These are phyloP conservation scores for Eupristina koningsbergeri DNA, from an alignment of 1,140 invertebrate genomes.

Conservation along the genomic window DNA sequence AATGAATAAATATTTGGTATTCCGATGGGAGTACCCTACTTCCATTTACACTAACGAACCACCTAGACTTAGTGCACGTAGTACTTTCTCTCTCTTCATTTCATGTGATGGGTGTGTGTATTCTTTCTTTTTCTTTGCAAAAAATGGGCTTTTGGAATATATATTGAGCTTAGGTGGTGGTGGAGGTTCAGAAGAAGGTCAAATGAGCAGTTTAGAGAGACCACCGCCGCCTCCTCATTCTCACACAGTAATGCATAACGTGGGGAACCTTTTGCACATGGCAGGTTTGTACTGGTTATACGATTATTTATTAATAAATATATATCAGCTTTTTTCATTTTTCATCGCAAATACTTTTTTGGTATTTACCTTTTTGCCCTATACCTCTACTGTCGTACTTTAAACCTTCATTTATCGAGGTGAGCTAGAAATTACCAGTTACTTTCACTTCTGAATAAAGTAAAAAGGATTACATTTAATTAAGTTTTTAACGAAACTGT, in stretches of 20 bases:
- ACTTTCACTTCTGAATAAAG: too few relatives aligned
- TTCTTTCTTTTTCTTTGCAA: background rate
- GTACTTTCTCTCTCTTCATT: background rate
- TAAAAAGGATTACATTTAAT: too few relatives aligned
- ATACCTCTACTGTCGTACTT: too few relatives aligned
- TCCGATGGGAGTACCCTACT: too few relatives aligned
- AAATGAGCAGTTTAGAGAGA: conserved; percentile 77
- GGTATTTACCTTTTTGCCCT: too few relatives aligned
- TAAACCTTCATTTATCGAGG: too few relatives aligned
- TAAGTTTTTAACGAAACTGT: too few relatives aligned
- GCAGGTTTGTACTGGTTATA: conserved; percentile 76
- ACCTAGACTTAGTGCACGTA: too few relatives aligned
- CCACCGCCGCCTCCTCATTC: conserved; percentile 80
- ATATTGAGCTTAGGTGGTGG: conserved; percentile 61
- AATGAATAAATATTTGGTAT: too few relatives aligned
- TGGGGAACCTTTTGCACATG: conserved; percentile 88
- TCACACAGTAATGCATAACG: conserved; percentile 78
- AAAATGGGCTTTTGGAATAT: conserved; percentile 49
- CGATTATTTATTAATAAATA: conserved; percentile 19
- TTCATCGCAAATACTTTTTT: background rate
- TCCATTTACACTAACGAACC: too few relatives aligned
- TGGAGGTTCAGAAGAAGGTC: conserved; percentile 71
- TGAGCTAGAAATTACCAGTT: too few relatives aligned
- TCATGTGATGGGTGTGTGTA: background rate
- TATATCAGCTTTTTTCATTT: conserved; percentile 13